phyloP scores from a whole-genome alignment of 2,797 vertebrate species.

The Columba guinea region DNA sequence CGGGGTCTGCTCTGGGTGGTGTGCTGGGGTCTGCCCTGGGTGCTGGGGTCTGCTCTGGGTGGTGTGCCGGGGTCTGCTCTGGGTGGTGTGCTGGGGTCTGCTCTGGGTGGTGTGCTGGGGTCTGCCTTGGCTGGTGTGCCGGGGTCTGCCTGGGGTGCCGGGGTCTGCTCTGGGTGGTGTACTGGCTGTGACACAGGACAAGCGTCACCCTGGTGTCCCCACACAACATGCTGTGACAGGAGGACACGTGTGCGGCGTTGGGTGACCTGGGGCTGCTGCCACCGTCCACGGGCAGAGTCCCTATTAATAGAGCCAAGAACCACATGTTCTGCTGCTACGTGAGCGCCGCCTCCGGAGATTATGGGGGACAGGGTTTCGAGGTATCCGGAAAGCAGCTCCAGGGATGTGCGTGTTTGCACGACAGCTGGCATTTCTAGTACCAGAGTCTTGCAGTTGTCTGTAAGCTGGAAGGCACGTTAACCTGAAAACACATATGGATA shows the following conservation, averaged over 20 bases:
- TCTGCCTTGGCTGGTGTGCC: no score
- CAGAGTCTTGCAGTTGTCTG: rapidly evolving
- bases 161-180: no score
- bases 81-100: no score
- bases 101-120: background rate
- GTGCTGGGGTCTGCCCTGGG: no score
- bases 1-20: no score
- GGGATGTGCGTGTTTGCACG: rapidly evolving
- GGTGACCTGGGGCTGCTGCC: background rate
- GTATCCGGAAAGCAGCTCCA: background rate
- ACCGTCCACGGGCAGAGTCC: background rate
- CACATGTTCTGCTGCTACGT: background rate
- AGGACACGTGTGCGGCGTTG: rapidly evolving
- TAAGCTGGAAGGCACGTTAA: background rate
- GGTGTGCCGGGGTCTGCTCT: no score
- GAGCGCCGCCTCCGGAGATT: background rate
- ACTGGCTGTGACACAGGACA: background rate
- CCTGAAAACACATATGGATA: rapidly evolving
- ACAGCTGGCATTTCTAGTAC: background rate
- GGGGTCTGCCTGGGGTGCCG: background rate
- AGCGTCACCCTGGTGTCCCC: background rate
- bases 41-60: no score
- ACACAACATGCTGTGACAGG: rapidly evolving
- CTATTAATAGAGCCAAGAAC: constrained; percentile 4
- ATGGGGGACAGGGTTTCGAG: background rate